These are phyloP conservation scores for Glyptemys insculpta DNA, from an alignment of 2,797 vertebrate species.

Conservation along the genomic window DNA sequence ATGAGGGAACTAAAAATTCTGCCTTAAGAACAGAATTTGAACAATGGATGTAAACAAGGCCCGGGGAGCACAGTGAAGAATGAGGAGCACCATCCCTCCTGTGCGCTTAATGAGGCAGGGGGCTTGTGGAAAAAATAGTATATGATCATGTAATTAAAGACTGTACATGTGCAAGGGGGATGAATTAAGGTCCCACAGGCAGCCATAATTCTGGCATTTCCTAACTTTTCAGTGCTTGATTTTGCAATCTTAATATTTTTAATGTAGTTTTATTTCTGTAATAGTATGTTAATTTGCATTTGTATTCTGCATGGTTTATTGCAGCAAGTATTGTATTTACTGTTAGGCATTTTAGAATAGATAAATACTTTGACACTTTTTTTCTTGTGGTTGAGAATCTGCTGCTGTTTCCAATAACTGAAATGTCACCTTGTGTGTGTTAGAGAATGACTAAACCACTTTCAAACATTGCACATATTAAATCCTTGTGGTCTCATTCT, in stretches of 20 bases:
- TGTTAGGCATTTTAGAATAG: not conserved
- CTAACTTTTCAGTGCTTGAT: not conserved
- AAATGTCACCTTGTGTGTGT: not conserved
- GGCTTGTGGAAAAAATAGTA: not conserved
- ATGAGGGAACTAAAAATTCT: not conserved
- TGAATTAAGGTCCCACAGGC: not conserved
- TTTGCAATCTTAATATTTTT: not conserved
- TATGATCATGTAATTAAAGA: not conserved
- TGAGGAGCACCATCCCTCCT: not conserved
- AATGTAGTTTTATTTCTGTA: not conserved
- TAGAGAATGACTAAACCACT: slow-evolving; percentile 57
- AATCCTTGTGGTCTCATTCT: slow-evolving; percentile 57
- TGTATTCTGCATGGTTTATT: not conserved
- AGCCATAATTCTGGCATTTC: not conserved
- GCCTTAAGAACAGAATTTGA: not conserved
- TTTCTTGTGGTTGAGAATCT: slow-evolving; percentile 49
- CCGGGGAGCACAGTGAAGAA: not conserved
- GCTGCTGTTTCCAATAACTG: slow-evolving; percentile 26
- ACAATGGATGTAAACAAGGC: not conserved
- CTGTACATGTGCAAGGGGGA: not conserved
- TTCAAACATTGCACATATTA: not conserved
- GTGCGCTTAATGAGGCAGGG: not conserved
- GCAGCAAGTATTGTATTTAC: not conserved
- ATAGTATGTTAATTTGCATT: not conserved
- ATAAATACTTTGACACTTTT: slow-evolving; percentile 16